Evolutionary conservation across 2,113 vertebrate species (phyloP).

Genomic region (Caretta caretta): DNA sequence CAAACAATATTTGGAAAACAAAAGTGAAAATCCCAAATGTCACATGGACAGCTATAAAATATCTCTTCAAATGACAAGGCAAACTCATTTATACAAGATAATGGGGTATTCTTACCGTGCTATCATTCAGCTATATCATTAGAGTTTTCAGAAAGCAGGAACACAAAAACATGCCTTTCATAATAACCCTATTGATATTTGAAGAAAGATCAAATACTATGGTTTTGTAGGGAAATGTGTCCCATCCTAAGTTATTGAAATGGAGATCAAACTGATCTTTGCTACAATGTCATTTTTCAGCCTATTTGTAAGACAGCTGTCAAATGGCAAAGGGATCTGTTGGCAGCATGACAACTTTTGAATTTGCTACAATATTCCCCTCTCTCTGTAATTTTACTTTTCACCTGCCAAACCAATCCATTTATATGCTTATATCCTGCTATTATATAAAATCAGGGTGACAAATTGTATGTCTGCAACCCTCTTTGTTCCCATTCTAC

Average conservation of each 20-base stretch:
- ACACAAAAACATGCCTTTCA: not conserved
- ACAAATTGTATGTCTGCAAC: slow-evolving; percentile 70
- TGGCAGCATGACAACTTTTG: slow-evolving; percentile 63
- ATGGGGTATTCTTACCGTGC: not conserved
- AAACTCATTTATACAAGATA: accelerated
- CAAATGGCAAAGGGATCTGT: slow-evolving; percentile 68
- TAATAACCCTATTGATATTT: not conserved
- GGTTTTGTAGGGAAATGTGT: not conserved
- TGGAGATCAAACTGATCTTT: not conserved
- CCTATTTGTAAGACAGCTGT: slow-evolving; percentile 57
- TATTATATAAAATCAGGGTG: slow-evolving; percentile 74
- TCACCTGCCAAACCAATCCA: slow-evolving; percentile 73
- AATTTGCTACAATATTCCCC: slow-evolving; percentile 61
- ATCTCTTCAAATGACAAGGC: not conserved
- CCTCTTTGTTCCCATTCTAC: slow-evolving; percentile 72
- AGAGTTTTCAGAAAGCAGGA: not conserved
- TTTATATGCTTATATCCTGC: slow-evolving; percentile 75
- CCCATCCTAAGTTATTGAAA: slow-evolving; percentile 36
- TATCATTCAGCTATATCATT: accelerated
- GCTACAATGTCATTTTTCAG: slow-evolving; percentile 62
- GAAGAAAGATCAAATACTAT: not conserved
- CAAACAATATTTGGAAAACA: not conserved
- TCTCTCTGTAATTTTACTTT: slow-evolving; percentile 72
- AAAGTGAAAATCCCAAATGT: not conserved
- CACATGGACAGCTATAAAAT: not conserved